These are phyloP conservation scores for Ptychodera flava DNA, from an alignment of 35 echinoderm and acorn worm genomes.

Conservation along the genomic window DNA sequence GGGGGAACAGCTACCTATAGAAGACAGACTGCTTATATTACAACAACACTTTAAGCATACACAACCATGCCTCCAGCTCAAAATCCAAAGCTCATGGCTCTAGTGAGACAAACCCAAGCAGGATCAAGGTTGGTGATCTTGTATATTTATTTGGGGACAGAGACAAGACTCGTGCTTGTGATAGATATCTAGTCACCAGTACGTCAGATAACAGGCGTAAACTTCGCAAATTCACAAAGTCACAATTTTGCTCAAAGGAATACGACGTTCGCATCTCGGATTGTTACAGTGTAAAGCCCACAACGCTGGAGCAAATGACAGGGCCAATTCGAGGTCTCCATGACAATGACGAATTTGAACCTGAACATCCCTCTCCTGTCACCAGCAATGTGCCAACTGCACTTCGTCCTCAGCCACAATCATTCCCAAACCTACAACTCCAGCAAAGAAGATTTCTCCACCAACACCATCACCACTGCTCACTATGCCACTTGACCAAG, in stretches of 20 bases:
- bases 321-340: background rate
- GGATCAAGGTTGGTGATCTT: background rate
- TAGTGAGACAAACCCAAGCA: background rate
- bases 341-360: background rate
- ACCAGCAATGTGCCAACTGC: background rate
- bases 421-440: too few species aligned
- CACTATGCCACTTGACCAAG: background rate
- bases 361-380: background rate
- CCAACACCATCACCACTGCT: background rate
- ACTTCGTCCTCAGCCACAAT: background rate
- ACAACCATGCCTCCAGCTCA: slow-evolving; percentile 15
- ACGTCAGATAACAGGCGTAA: slow-evolving; percentile 6
- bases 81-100: slow-evolving; percentile 7
- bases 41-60: slow-evolving; percentile 1
- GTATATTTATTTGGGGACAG: background rate
- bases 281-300: background rate
- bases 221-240: slow-evolving; percentile 17
- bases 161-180: slow-evolving; percentile 6
- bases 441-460: background rate
- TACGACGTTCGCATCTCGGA: slow-evolving; percentile 6
- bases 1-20: background rate
- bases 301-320: background rate
- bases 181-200: slow-evolving; percentile 1
- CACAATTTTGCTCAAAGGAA: slow-evolving; percentile 13
- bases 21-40: slow-evolving; percentile 10